A percentile compares a stretch with the other conserved stretches of the same genome.
These are phyloP conservation scores for Tauraco hartlaubi DNA, from an alignment of 2,797 vertebrate genomes.

Conservation along the genomic window DNA sequence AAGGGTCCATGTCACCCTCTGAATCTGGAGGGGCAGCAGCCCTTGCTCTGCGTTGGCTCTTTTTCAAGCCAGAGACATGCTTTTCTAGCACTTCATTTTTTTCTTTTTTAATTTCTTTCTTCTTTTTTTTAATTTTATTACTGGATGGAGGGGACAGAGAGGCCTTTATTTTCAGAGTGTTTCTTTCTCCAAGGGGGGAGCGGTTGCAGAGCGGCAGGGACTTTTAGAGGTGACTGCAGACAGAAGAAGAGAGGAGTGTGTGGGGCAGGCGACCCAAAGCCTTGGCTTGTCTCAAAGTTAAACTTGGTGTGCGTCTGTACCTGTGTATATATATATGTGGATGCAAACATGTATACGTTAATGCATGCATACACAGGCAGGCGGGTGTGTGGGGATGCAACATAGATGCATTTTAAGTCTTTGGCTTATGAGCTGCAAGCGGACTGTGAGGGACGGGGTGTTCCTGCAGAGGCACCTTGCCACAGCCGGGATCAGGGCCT, in stretches of 20 bases:
- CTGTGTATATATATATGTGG: background rate
- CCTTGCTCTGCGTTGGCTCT: background rate
- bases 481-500: background rate
- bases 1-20: background rate
- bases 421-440: background rate
- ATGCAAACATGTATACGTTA: background rate
- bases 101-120: background rate
- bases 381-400: no score
- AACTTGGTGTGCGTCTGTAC: background rate
- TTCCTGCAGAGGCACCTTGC: background rate
- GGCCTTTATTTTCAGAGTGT: conserved; percentile 29
- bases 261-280: background rate
- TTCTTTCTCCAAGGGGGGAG: conserved; percentile 17
- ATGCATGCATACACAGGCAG: no score
- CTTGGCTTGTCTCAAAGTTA: background rate
- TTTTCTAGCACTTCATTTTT: background rate
- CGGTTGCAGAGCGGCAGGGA: background rate
- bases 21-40: background rate
- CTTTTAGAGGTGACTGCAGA: conserved; percentile 20
- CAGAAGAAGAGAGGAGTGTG: background rate
- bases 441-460: background rate
- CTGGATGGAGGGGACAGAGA: background rate
- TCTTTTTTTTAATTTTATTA: background rate
- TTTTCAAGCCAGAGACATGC: background rate
- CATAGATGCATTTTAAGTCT: background rate